Base-by-base conservation (phyloP, 2,888 invertebrate genomes). In the Orgyia antiqua region DNA sequence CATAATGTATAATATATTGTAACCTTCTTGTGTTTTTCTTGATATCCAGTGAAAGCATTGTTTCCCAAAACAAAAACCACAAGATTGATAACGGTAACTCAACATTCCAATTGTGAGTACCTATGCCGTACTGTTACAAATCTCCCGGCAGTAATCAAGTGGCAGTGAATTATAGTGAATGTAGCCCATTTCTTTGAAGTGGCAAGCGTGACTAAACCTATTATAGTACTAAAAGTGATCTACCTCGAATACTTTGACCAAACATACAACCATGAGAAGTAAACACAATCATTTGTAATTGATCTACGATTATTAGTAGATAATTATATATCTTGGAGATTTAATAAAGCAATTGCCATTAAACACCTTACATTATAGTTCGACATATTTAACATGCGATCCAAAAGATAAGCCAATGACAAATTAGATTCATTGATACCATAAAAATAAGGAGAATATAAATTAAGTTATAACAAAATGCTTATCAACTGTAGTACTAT, bases 161-260 rank as follows among this genome's bases (percentile, higher is more conserved):
- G 42, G 36, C 30, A 35, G 33, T 35, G 37, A 45, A 39, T 45
- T 39, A 36, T 29, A 37, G 35, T 31, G 30, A 38, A 49, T 43
- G 39, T 48, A 29, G 45, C 37, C 31, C 39, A 23, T 30, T 31
- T 34, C 10, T 31, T 24, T 33, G 31, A 39, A 45, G 34, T 31
- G 10, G 28, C 20, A 36, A 35, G 31, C 32, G 27, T 24, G 15
- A 36, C 30, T 37, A 39, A 44, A 47, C 31, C 31, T 30, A 24
- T 39, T 39, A 33, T 27, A 35, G 30, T 36, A 41, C 32, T 27
- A 29, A 39, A 43, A 26, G 28, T 18, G 34, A 44, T 36, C 43
- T 43, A 36, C 33, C 39, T 11, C 31, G n/a, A n/a, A n/a, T n/a
- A 34, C 49, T 56, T 60, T 55, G 36, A 47, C 39, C 48, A 32